These are phyloP conservation scores for Syngnathoides biaculeatus DNA, from an alignment of 2,113 vertebrate genomes.

Conservation along the genomic window DNA sequence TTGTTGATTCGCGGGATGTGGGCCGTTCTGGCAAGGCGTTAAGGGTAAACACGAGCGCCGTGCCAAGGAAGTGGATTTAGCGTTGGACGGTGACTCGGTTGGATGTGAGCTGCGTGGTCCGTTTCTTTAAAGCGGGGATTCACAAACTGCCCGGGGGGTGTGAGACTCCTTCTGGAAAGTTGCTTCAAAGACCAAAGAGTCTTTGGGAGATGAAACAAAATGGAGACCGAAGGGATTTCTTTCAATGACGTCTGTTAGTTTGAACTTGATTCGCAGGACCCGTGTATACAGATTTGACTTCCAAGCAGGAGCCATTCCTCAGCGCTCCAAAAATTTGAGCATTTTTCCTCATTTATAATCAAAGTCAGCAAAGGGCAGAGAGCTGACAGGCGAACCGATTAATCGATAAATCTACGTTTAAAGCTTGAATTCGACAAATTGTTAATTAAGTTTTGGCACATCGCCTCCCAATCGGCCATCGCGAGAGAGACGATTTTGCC, in stretches of 20 bases:
- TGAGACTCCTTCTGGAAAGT: constrained; percentile 35
- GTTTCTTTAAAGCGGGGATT: constrained; percentile 13
- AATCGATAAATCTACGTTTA: too few relatives aligned
- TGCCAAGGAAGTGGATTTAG: constrained; percentile 66
- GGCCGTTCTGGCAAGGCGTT: constrained; percentile 53
- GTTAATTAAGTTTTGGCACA: too few relatives aligned
- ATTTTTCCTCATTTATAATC: too few relatives aligned
- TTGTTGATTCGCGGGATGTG: constrained; percentile 39
- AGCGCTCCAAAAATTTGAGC: too few relatives aligned
- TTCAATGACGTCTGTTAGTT: constrained; percentile 58
- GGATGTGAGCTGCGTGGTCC: constrained; percentile 34
- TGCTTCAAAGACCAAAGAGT: constrained; percentile 36
- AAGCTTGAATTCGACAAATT: too few relatives aligned
- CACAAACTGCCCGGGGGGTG: neutral
- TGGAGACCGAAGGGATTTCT: constrained; percentile 55
- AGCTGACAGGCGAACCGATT: too few relatives aligned
- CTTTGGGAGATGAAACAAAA: constrained; percentile 65
- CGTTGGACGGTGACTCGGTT: constrained; percentile 51
- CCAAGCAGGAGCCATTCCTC: constrained; percentile 18
- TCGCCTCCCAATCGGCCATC: too few relatives aligned
- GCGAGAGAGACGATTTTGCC: too few relatives aligned
- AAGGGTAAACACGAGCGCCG: constrained; percentile 49
- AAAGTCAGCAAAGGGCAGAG: too few relatives aligned
- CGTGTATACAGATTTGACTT: constrained; percentile 60
- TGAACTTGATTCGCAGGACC: constrained; percentile 70